Base-by-base conservation (phyloP, 2,797 vertebrate genomes). In the Enteromius fasciolatus region DNA sequence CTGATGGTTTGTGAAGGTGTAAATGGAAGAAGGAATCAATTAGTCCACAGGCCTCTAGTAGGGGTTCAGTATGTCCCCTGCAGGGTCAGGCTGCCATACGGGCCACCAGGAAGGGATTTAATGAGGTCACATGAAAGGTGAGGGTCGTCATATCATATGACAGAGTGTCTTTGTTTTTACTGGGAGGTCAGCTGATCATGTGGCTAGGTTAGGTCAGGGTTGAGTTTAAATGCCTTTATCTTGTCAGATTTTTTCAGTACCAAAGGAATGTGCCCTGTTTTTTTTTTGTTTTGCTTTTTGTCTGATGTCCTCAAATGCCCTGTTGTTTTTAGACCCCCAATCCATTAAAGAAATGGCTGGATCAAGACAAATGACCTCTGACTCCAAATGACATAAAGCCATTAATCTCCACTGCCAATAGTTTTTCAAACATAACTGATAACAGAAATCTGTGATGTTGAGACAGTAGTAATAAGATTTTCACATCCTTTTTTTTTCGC, bases 51-150 rank as follows among this genome's bases (percentile, higher is more conserved):
- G 14, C 70, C 25, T 18, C 20, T 73, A 63, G 23, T 69, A 20
- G 33, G 17, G 72, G 73, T 31, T 59, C 17, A 44, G 54, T 10
- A 23, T 52, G 33, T 36, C 5, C 61, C n/a, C 36, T 39, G 39
- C 15, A 5, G 41, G 73, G 48, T 28, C 36, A 73, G 20, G 15
- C 33, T 70, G 25, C 17, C 33, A n/a, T 33, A 11, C 17, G 3
- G 80, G 73, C 72, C 80, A 82, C 80, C 61, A 36, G 61, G 63
- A 67, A 81, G 57, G 57, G 44, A 57, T 81, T 76, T 64, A 76
- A 75, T 84, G 44, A 77, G 66, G 63, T 63, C 44, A 73, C 46
- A 23, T 46, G 23, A 57, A 54, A 82, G 80, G 80, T 68, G 61
- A 82, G 50, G 72, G 81, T 76, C 50, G 41, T 54, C 73, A 66